A percentile compares a stretch with the other conserved stretches of the same genome.
Conservation (phyloP, 2,888 invertebrate genomes). For the Mythimna albipuncta region DNA sequence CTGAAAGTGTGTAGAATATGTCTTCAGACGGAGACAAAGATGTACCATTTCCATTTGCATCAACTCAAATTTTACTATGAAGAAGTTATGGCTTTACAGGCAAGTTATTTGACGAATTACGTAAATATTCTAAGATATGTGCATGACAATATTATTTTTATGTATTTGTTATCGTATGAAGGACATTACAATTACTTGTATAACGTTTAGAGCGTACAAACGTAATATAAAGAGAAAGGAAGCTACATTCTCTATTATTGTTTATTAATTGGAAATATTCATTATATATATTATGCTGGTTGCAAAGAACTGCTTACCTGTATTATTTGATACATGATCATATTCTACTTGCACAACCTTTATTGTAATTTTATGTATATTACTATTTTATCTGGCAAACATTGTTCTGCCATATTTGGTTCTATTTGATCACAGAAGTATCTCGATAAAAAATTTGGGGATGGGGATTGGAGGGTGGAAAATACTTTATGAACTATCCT, state of each 20-base stretch:
- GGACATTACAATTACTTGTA: neutral
- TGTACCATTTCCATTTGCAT: slow-evolving; percentile 74
- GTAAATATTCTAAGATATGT: neutral
- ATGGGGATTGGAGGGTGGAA: too few species aligned
- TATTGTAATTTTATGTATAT: too few species aligned
- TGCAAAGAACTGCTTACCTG: neutral
- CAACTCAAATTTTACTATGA: slow-evolving; percentile 79
- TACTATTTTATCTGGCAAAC: too few species aligned
- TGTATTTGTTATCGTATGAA: neutral
- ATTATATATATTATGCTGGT: too few species aligned
- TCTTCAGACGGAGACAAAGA: slow-evolving; percentile 74
- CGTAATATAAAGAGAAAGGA: neutral
- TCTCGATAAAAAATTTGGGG: too few species aligned
- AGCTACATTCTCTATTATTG: neutral
- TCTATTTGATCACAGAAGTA: too few species aligned
- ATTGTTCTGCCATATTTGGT: too few species aligned
- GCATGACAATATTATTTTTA: neutral
- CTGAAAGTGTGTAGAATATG: slow-evolving; percentile 81
- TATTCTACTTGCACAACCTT: neutral
- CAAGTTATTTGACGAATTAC: slow-evolving; percentile 56
- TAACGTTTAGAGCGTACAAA: neutral
- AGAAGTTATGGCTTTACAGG: slow-evolving; percentile 77
- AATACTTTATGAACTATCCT: too few species aligned
- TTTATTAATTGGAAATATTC: neutral
- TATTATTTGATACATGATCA: neutral